phyloP scores from a whole-genome alignment of 1,140 invertebrate genomes.

The Fopius arisanus region DNA sequence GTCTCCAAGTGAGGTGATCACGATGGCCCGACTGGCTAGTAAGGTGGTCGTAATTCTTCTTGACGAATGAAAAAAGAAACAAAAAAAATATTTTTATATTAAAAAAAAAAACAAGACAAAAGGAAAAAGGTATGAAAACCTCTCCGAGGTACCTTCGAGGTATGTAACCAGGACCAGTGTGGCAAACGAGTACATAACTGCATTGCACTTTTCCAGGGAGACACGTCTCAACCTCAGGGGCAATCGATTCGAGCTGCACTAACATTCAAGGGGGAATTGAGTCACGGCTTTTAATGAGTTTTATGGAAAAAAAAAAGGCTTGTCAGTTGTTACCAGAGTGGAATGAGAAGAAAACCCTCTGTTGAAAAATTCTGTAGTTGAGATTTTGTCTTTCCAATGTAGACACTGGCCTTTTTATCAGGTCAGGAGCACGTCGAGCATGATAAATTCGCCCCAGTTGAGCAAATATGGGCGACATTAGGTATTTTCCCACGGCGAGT shows the following conservation, averaged over 20 bases:
- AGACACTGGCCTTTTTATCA: neutral
- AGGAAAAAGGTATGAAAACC: neutral
- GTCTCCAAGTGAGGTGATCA: neutral
- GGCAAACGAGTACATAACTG: neutral
- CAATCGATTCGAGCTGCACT: neutral
- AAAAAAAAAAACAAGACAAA: no score
- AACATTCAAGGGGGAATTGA: neutral
- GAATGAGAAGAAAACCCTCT: no score
- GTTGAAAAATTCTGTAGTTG: no score
- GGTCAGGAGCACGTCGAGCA: neutral
- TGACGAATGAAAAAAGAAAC: neutral
- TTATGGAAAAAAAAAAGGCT: no score
- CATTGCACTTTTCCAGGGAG: constrained; percentile 4
- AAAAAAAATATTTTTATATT: no score
- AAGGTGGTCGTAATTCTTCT: constrained; percentile 33
- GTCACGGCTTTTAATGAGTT: neutral
- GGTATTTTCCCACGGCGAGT: constrained; percentile 8
- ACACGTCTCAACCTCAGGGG: constrained; percentile 10
- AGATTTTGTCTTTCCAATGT: neutral
- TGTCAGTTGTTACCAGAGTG: no score
- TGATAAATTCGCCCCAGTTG: neutral
- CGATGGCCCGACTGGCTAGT: constrained; percentile 16
- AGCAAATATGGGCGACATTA: constrained; percentile 1
- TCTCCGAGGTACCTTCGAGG: constrained; percentile 7
- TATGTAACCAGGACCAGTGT: neutral